Evolutionary conservation across 2,113 vertebrate species (phyloP).

Genomic region (Anthoscopus minutus): DNA sequence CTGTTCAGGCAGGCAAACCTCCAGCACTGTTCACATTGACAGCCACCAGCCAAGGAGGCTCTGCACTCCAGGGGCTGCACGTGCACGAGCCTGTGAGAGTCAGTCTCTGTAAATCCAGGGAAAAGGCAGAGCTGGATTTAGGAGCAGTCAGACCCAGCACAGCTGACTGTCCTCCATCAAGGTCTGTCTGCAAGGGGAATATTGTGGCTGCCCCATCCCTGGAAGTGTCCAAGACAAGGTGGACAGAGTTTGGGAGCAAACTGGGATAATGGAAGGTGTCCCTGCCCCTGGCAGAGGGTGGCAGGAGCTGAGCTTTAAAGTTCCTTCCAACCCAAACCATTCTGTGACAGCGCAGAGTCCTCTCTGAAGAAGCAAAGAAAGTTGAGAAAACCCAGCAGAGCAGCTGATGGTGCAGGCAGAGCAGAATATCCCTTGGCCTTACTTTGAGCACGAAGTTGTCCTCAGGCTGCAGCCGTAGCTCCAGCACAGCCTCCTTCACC

Average conservation of each 20-base stretch:
- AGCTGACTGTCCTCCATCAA: neutral
- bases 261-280: neutral
- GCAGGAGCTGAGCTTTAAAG: neutral
- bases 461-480: slow-evolving; percentile 87
- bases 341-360: neutral
- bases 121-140: neutral
- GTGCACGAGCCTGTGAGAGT: neutral
- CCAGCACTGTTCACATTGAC: neutral
- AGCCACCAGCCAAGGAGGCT: neutral
- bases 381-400: neutral
- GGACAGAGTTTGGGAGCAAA: neutral
- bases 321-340: neutral
- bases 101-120: neutral
- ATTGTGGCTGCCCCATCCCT: neutral
- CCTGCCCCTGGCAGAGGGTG: too few species aligned
- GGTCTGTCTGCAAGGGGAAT: neutral
- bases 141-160: neutral
- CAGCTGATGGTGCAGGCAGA: neutral
- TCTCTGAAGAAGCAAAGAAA: neutral
- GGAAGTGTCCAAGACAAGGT: neutral
- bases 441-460: slow-evolving; percentile 97
- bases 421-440: neutral
- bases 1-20: neutral
- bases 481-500: slow-evolving; percentile 83
- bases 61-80: neutral